Evolutionary conservation across 2,113 vertebrate genomes (phyloP), one percentile per base, ranked within the genome.

Genomic region (Sylvilagus bachmani): DNA sequence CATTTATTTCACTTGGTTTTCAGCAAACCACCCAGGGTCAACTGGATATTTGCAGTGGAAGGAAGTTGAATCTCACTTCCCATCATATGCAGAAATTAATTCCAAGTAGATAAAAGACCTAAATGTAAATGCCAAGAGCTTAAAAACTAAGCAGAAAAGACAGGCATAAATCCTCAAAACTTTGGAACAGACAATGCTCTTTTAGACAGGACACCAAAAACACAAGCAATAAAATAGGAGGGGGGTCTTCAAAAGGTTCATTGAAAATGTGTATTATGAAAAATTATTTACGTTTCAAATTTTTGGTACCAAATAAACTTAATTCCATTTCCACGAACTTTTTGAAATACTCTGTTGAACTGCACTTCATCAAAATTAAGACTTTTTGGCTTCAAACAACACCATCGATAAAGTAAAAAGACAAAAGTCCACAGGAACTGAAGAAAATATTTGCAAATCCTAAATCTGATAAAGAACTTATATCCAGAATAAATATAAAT

Each of bases 331-430:
- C 38, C 38, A 38, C 38, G 38, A 38, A 38, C 38, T 38, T 38
- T 38, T 38, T 38, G 38, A 38, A 38, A 38, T 38, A 38, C 38
- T 38, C 38, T 38, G 27, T 44, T 33, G 87, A 88, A 91, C 0
- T 88, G 22, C 16, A 77, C 22, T 87, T 66, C 25, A n/a, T 24
- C 31, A 94, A 84, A 83, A 84, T 36, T 83, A 86, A 90, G 90
- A 29, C 16, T 49, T 70, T 31, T 71, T 8, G 64, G 12, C 17
- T 71, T 89, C 53, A 55, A 55, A 78, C 31, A n/a, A 83, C 17
- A 36, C 31, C 21, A 38, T 21, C 14, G 61, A 74, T 12, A 74
- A 53, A 69, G 33, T 55, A 31, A 78, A 90, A 70, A 78, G n/a
- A 86, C 29, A 67, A 64, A 5, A 38, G 38, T 11, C n/a, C 64